These are phyloP conservation scores for Electrophaes corylata DNA, from an alignment of 2,888 invertebrate genomes.

Conservation along the genomic window DNA sequence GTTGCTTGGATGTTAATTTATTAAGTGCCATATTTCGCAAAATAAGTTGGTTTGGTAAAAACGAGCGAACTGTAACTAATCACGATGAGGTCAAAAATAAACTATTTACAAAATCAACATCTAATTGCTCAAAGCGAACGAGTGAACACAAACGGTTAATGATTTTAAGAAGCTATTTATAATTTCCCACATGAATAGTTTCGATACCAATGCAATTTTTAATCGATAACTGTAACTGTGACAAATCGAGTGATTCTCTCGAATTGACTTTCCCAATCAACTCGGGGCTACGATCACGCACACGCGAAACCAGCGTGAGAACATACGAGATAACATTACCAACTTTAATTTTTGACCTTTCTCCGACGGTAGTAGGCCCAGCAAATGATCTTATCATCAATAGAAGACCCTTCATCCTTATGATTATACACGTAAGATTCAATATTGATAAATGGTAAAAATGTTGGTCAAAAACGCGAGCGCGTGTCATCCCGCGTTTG, in stretches of 20 bases:
- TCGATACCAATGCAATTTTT: slow-evolving; percentile 51
- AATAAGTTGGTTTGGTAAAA: not conserved
- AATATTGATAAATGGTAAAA: slow-evolving; percentile 33
- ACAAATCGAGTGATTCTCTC: slow-evolving; percentile 66
- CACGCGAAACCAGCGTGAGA: slow-evolving; percentile 74
- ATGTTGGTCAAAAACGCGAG: slow-evolving; percentile 58
- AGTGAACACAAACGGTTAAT: slow-evolving; percentile 34
- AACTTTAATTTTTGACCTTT: slow-evolving; percentile 70
- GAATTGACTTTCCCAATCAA: slow-evolving; percentile 65
- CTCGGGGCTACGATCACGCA: slow-evolving; percentile 57
- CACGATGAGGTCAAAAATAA: slow-evolving; percentile 18
- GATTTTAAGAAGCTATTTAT: slow-evolving; percentile 44
- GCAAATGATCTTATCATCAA: slow-evolving; percentile 19
- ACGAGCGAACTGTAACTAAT: slow-evolving; percentile 8
- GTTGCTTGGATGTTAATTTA: too few species aligned
- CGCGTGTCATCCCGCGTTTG: slow-evolving; percentile 76
- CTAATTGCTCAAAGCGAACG: slow-evolving; percentile 28
- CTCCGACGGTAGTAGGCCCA: slow-evolving; percentile 55
- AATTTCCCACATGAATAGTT: slow-evolving; percentile 49
- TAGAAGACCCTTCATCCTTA: slow-evolving; percentile 18
- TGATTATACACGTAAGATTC: slow-evolving; percentile 22
- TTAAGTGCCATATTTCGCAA: not conserved
- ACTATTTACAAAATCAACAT: slow-evolving; percentile 15
- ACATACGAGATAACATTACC: slow-evolving; percentile 66
- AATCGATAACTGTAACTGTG: slow-evolving; percentile 58